phyloP scores from a whole-genome alignment of 2,797 vertebrate genomes.

The Sitta carolinensis region DNA sequence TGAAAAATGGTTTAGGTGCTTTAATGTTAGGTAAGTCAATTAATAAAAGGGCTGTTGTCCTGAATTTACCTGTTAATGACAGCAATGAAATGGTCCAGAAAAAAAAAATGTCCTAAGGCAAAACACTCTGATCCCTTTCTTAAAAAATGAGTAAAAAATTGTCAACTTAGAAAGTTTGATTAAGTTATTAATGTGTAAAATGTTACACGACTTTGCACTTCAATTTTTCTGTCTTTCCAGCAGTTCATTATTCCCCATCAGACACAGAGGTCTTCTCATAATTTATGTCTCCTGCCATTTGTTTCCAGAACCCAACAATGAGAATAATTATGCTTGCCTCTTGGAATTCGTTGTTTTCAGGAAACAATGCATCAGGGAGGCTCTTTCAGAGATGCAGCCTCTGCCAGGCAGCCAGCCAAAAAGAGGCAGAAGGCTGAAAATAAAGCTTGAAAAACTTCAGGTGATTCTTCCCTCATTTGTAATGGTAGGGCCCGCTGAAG shows the following conservation, averaged over 20 bases:
- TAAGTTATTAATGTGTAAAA: slow-evolving; percentile 26
- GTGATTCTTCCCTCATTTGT: slow-evolving; percentile 23
- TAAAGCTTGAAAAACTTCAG: not conserved
- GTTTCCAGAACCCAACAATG: slow-evolving; percentile 12
- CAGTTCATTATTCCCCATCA: slow-evolving; percentile 35
- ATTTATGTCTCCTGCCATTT: slow-evolving; percentile 21
- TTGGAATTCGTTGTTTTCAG: slow-evolving; percentile 50
- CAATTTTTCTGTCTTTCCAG: not conserved
- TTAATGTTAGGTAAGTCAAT: slow-evolving; percentile 1
- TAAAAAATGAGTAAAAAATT: not conserved
- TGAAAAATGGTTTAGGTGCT: not conserved
- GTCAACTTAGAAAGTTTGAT: slow-evolving; percentile 5
- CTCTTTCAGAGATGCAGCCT: not conserved
- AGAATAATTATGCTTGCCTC: slow-evolving; percentile 33
- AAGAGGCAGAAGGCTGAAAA: slow-evolving; percentile 5
- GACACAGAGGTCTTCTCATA: slow-evolving; percentile 25
- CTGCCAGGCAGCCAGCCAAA: slow-evolving; percentile 7
- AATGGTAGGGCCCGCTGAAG: not conserved
- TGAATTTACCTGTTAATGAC: not conserved
- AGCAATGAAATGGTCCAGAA: not conserved
- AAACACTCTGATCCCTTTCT: not conserved
- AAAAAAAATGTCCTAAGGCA: not conserved
- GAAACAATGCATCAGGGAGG: slow-evolving; percentile 34
- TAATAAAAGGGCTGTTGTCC: not conserved
- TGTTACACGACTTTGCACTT: not conserved